Evolutionary conservation across 2,888 invertebrate species (phyloP), one percentile per base, ranked within the genome.

Genomic region (Psylliodes chrysocephalus): DNA sequence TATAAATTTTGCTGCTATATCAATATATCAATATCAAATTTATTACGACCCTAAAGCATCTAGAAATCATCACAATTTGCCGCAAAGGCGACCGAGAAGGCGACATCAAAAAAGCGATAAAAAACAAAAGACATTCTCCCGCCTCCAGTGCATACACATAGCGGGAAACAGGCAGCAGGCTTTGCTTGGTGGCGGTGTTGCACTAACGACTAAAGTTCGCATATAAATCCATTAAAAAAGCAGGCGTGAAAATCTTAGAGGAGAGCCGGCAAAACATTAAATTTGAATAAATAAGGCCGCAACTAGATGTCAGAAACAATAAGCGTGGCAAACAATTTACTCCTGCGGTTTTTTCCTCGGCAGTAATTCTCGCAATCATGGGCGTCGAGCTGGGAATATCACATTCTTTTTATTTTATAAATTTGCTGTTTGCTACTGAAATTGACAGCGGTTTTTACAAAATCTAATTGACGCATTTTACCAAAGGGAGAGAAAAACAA

Each of bases 241-340:
- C 54, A 55, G 61, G 59, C 65, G 60, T 47, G 60, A 57, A 54
- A 65, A 62, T 65, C 61, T 56, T 57, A 55, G 57, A 66, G 55
- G 38, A 46, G 57, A 62, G 60, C 66, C 68, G 66, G 51, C 66
- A 55, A 55, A 64, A 64, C 75, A 74, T 76, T 77, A 77, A 77
- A 76, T 73, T 72, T 73, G 72, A 75, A 78, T 77, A 78, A 78
- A 78, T 75, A 75, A 75, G 70, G 62, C 71, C 68, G 71, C 68
- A 64, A 67, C 71, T 69, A 64, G 66, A 71, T 73, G 77, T 77
- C 75, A 73, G 68, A 72, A 77, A 76, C 76, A 77, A 76, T 76
- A 75, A 75, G 73, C 75, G 70, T 61, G 63, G 63, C 73, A 51
- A 62, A 72, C 74, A 72, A 72, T 76, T 75, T 72, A 73, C 66